Evolutionary conservation across 2,113 vertebrate species (phyloP).

Genomic region (Poicephalus meyeri): DNA sequence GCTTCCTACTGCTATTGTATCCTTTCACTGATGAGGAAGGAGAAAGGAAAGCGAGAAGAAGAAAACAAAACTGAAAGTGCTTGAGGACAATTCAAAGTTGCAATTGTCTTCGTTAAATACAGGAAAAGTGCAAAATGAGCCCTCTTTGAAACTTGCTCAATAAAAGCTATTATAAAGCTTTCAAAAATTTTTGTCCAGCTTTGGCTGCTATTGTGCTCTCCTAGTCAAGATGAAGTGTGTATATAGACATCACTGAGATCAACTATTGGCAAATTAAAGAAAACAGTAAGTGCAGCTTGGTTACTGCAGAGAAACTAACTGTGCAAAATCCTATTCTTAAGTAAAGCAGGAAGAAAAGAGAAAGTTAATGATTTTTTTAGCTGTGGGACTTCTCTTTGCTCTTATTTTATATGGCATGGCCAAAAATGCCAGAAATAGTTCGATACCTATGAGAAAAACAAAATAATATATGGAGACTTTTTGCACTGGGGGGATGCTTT

Average conservation of each 20-base stretch:
- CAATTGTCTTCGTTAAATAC: background rate
- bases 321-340: background rate
- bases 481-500: background rate
- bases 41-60: background rate
- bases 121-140: constrained; percentile 2
- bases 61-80: constrained; percentile 14
- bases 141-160: background rate
- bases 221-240: background rate
- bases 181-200: background rate
- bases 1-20: background rate
- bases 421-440: background rate
- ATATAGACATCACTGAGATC: background rate
- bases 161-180: background rate
- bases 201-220: background rate
- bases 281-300: background rate
- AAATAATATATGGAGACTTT: background rate
- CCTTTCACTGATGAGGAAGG: background rate
- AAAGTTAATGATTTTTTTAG: background rate
- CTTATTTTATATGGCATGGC: background rate
- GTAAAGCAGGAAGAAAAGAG: background rate
- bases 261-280: background rate
- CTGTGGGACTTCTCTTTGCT: background rate
- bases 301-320: background rate
- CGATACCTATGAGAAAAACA: background rate
- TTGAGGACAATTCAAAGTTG: constrained; percentile 10